Conservation (phyloP, 2,113 vertebrate genomes). For the Ceuthmochares aereus region DNA sequence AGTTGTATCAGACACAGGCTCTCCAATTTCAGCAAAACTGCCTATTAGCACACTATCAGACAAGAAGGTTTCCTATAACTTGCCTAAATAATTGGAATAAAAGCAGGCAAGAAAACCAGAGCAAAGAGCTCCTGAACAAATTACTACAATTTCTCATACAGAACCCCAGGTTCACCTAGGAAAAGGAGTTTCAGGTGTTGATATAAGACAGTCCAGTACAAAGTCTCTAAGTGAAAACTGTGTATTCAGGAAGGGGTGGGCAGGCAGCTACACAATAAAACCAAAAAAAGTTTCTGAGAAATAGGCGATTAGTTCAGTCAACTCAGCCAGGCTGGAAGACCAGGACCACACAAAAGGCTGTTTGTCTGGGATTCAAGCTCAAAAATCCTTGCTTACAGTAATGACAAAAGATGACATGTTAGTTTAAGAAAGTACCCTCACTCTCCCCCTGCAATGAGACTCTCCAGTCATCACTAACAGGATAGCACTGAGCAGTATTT, state of each 20-base stretch:
- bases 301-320: conserved; percentile 24
- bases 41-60: too few relatives aligned
- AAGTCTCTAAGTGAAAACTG: not conserved
- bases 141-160: too few relatives aligned
- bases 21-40: too few relatives aligned
- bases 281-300: not conserved
- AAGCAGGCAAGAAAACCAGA: too few relatives aligned
- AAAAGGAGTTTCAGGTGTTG: too few relatives aligned
- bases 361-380: not conserved
- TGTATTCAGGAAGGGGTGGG: not conserved
- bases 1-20: too few relatives aligned
- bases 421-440: not conserved
- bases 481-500: not conserved
- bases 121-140: not conserved
- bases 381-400: conserved; percentile 16
- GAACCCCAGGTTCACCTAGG: too few relatives aligned
- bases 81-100: too few relatives aligned
- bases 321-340: not conserved
- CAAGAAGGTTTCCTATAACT: too few relatives aligned
- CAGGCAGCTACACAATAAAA: conserved; percentile 6
- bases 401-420: conserved; percentile 2
- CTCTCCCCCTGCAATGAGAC: not conserved
- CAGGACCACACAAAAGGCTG: conserved; percentile 38
- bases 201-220: too few relatives aligned
- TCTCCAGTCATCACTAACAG: not conserved